Evolutionary conservation across 1,140 invertebrate species (phyloP), one percentile per base, ranked within the genome.

Genomic region (Glomeris maerens): DNA sequence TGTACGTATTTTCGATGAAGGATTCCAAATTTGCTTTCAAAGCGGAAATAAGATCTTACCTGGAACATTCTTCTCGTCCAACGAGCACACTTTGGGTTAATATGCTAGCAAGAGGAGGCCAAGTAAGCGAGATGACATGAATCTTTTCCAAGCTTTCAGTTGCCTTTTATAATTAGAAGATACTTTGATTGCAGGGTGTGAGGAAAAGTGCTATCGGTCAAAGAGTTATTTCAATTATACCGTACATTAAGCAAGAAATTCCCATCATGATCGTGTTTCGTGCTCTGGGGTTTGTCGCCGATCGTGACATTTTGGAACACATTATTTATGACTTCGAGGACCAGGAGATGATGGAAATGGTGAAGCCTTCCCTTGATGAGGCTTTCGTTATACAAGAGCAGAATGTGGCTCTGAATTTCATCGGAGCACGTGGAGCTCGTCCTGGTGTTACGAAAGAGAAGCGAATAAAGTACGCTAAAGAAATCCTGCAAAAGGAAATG

Each of bases 291-390:
- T 98, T 98, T 72, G 95, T 98, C 29, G 93, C 94, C 22, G 95
- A 98, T 70, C 75, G 95, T 61, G 95, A 98, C 70, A 98, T 98
- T 61, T 70, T 98, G 4, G 95, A 98, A 64, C 94, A 98, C 62
- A 97, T 98, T 49, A 97, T 98, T 60, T 98, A 98, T 67, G 94
- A 98, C 61, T 97, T 97, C 72, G 88, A 97, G 68, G 94, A 98
- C 72, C 92, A 89, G 23, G 94, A 98, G 75, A 97, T 98, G 92
- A 98, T 98, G 92, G 95, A 98, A 77, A 97, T 98, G 92, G 92
- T 79, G 0, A 98, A 98, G 68, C 95, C 95, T 2, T 97, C 92
- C 0, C 70, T 98, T 40, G 95, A 98, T 72, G 95, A 98, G 74
- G 95, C 95, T 41, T 98, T 98, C 72, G 95, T 98, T 0, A 94